Percentiles rank a stretch among this genome's conserved stretches.
Evolutionary conservation across 2,113 vertebrate species (phyloP).

Genomic region (Corydoras maculifer): DNA sequence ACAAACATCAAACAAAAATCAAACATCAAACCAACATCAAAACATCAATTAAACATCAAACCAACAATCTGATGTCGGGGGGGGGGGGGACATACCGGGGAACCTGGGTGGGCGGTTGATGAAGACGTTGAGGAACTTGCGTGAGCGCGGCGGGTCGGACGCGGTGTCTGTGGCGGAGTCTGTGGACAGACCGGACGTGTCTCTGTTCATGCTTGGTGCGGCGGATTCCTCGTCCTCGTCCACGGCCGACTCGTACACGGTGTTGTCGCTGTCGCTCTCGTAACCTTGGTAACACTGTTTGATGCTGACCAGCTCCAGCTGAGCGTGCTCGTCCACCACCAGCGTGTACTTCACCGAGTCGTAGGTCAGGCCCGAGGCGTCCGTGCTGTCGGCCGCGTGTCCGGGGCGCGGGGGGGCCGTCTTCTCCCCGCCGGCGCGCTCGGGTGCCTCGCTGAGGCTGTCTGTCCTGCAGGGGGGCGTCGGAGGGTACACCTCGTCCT

Average conservation of each 20-base stretch:
- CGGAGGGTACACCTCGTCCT: conserved; percentile 66
- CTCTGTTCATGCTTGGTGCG: conserved; percentile 31
- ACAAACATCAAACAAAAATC: too few species aligned
- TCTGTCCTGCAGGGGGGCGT: conserved; percentile 37
- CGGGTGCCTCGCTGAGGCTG: conserved; percentile 33
- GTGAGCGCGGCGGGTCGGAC: conserved; percentile 78
- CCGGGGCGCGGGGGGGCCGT: conserved; percentile 9
- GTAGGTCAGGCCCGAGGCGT: conserved; percentile 63
- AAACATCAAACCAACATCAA: too few species aligned
- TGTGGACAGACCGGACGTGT: conserved; percentile 53
- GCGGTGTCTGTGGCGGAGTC: conserved; percentile 72
- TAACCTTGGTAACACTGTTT: conserved; percentile 75
- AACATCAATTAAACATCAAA: too few species aligned
- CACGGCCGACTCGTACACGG: conserved; percentile 75
- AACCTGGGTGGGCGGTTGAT: conserved; percentile 78
- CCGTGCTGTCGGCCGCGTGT: conserved; percentile 41
- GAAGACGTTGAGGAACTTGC: conserved; percentile 94
- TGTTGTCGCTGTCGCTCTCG: conserved; percentile 74
- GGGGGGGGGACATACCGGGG: conserved; percentile 63
- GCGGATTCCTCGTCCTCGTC: conserved; percentile 55
- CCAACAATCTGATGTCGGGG: too few species aligned
- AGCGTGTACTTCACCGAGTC: conserved; percentile 90
- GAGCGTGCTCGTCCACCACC: conserved; percentile 86
- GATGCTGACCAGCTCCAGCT: conserved; percentile 86
- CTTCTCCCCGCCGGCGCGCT: conserved; percentile 4